Percentiles rank a stretch among this genome's conserved stretches.
phyloP scores from a whole-genome alignment of 2,888 invertebrate genomes.

The Agrotis puta region DNA sequence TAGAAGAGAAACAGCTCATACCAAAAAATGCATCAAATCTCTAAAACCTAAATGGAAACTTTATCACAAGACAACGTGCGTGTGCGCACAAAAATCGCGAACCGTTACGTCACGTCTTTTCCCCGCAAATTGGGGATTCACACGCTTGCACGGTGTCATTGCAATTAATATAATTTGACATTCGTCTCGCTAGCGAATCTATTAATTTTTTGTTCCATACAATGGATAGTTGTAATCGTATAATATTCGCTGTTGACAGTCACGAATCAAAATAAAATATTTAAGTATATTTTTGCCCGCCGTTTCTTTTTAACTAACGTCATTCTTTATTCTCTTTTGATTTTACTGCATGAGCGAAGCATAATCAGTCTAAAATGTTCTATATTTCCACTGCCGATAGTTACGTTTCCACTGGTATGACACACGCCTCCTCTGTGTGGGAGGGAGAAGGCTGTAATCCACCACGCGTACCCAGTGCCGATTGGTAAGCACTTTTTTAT shows the following conservation, averaged over 20 bases:
- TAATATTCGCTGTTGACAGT: conserved; percentile 50
- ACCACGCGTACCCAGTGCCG: no score
- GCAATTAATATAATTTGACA: conserved; percentile 67
- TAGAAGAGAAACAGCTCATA: no score
- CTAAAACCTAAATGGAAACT: conserved; percentile 11
- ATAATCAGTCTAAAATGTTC: no score
- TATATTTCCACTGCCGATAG: no score
- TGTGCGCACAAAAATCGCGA: conserved; percentile 44
- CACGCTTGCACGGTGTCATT: conserved; percentile 64
- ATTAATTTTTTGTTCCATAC: conserved; percentile 55
- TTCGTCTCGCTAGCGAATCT: conserved; percentile 65
- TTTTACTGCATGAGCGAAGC: no score
- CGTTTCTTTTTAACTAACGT: background rate
- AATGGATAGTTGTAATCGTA: conserved; percentile 53
- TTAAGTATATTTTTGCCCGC: background rate
- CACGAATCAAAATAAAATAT: conserved; percentile 38
- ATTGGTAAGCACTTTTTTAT: no score
- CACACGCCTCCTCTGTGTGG: no score
- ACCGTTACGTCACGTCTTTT: conserved; percentile 65
- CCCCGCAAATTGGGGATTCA: conserved; percentile 62
- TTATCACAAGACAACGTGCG: conserved; percentile 41
- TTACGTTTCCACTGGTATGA: no score
- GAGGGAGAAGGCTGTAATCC: no score
- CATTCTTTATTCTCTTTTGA: no score
- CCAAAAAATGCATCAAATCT: no score